Evolutionary conservation across 2,113 vertebrate species (phyloP).

Genomic region (Phalacrocorax carbo): DNA sequence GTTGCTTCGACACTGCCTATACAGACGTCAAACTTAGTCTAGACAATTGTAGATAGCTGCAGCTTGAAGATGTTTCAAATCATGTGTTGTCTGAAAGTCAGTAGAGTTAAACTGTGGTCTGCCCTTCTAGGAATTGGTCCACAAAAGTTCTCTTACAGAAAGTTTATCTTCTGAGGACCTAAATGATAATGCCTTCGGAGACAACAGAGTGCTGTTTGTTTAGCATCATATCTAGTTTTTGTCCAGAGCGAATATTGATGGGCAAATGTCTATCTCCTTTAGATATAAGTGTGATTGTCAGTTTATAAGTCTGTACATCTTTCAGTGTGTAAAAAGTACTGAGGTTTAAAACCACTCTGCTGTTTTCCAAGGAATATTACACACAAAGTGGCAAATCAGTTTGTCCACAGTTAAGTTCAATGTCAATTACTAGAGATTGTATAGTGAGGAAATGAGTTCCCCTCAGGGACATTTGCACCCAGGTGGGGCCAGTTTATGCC

Average conservation of each 20-base stretch:
- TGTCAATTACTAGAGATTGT: not conserved
- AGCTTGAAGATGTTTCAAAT: not conserved
- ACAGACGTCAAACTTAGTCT: not conserved
- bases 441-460: not conserved
- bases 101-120: not conserved
- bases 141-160: not conserved
- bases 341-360: not conserved
- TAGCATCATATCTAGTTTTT: not conserved
- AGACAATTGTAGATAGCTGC: not conserved
- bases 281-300: not conserved
- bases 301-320: not conserved
- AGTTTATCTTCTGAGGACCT: not conserved
- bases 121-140: not conserved
- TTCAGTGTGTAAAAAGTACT: not conserved
- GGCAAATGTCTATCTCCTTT: not conserved
- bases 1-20: not conserved
- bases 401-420: not conserved
- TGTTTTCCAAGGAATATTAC: not conserved
- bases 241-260: not conserved
- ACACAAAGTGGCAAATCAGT: not conserved
- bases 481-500: not conserved
- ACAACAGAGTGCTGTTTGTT: not conserved
- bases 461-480: not conserved
- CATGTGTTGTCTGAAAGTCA: not conserved
- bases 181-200: not conserved